Conservation (phyloP, 1,140 invertebrate species). For the Hestina assimilis region DNA sequence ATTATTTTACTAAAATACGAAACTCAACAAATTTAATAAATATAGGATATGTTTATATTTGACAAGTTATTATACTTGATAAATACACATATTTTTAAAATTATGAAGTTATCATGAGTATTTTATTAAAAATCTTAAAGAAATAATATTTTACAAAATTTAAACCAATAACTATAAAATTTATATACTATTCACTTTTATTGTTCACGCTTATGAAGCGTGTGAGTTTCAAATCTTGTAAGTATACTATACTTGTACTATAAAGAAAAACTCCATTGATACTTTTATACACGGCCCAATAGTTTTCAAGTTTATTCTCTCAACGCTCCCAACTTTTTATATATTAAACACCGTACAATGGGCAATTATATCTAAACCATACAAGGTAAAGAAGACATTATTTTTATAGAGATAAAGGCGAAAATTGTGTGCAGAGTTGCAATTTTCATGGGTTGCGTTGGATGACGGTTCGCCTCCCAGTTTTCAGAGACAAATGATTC, state of each 20-base stretch:
- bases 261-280: constrained; percentile 10
- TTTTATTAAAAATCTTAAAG: too few species aligned
- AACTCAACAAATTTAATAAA: too few species aligned
- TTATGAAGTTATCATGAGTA: too few species aligned
- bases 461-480: constrained; percentile 17
- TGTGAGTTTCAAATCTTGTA: not conserved
- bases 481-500: constrained; percentile 28
- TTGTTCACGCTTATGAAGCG: too few species aligned
- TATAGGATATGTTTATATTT: too few species aligned
- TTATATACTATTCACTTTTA: too few species aligned
- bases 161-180: too few species aligned
- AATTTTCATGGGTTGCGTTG: not conserved
- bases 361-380: not conserved
- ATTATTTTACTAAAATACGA: too few species aligned
- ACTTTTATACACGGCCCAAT: constrained; percentile 3
- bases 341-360: constrained; percentile 5
- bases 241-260: too few species aligned
- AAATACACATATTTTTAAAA: too few species aligned
- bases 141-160: too few species aligned
- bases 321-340: constrained; percentile 8
- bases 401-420: not conserved
- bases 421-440: not conserved
- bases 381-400: not conserved
- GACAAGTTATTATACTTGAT: too few species aligned
- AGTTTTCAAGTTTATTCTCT: constrained; percentile 10